Percentiles rank a stretch among this genome's conserved stretches.
These are phyloP conservation scores for Gavia stellata DNA, from an alignment of 2,113 vertebrate genomes.

Conservation along the genomic window DNA sequence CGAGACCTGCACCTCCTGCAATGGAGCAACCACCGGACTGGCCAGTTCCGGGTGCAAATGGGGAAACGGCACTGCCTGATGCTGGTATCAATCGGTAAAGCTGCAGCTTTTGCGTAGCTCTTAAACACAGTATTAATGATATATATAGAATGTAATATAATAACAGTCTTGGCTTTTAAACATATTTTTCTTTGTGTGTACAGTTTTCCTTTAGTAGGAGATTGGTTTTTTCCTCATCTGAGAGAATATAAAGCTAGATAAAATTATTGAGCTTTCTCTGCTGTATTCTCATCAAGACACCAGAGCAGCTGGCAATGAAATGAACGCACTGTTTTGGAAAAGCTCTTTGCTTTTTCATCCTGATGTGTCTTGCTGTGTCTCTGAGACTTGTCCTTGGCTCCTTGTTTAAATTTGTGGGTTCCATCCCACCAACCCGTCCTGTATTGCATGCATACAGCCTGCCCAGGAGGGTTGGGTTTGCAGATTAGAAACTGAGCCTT, in stretches of 20 bases:
- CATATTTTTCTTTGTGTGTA: not conserved
- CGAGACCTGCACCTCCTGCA: not conserved
- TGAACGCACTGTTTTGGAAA: not conserved
- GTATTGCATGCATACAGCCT: not conserved
- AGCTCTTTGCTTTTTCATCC: not conserved
- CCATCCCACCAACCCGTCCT: not conserved
- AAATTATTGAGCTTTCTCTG: not conserved
- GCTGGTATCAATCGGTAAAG: not conserved
- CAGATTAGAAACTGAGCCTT: not conserved
- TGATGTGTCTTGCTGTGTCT: not conserved
- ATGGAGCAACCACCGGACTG: not conserved
- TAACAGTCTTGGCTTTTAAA: not conserved
- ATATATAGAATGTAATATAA: not conserved
- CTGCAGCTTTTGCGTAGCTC: not conserved
- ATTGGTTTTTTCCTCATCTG: not conserved
- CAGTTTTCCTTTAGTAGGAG: not conserved
- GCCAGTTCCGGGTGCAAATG: not conserved
- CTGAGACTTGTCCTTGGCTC: not conserved
- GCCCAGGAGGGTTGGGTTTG: not conserved
- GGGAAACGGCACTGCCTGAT: not conserved
- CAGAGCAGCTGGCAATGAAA: not conserved
- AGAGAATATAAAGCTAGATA: not conserved
- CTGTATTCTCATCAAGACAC: not conserved
- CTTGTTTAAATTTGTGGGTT: not conserved
- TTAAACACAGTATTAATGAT: not conserved